Evolutionary conservation across 2,888 invertebrate species (phyloP).

Genomic region (Agrenia bidenticulata): DNA sequence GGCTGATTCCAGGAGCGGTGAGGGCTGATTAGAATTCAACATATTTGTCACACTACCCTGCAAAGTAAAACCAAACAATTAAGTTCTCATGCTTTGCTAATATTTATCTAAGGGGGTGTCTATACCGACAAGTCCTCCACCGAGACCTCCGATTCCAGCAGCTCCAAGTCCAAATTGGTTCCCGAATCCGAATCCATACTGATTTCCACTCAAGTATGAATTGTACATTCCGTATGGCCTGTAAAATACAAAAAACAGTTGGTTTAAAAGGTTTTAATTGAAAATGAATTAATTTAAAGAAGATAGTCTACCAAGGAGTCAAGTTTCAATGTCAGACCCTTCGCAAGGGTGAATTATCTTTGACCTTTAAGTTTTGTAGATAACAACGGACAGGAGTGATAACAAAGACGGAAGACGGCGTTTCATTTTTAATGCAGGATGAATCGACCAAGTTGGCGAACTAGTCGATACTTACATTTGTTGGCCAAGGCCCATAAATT

Average conservation of each 20-base stretch:
- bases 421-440: background rate
- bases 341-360: too few relatives aligned
- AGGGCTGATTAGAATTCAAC: background rate
- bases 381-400: conserved; percentile 9
- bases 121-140: conserved; percentile 16
- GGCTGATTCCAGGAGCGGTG: conserved; percentile 27
- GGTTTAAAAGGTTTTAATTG: background rate
- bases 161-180: conserved; percentile 17
- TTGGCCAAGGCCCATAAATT: background rate
- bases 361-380: too few relatives aligned
- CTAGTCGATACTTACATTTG: background rate
- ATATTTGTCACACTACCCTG: too few relatives aligned
- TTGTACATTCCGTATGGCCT: conserved; percentile 9
- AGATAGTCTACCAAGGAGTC: conserved; percentile 18
- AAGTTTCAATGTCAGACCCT: background rate
- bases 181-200: conserved; percentile 22
- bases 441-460: too few relatives aligned
- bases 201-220: conserved; percentile 3
- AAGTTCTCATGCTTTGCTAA: background rate
- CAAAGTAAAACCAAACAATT: too few relatives aligned
- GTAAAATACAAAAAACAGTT: background rate
- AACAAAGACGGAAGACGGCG: conserved; percentile 15
- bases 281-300: background rate
- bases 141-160: conserved; percentile 14
- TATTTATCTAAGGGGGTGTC: background rate